A percentile compares a stretch with the other conserved stretches of the same genome.
Evolutionary conservation across 2,888 invertebrate species (phyloP).

Genomic region (Ferrisia virgata): DNA sequence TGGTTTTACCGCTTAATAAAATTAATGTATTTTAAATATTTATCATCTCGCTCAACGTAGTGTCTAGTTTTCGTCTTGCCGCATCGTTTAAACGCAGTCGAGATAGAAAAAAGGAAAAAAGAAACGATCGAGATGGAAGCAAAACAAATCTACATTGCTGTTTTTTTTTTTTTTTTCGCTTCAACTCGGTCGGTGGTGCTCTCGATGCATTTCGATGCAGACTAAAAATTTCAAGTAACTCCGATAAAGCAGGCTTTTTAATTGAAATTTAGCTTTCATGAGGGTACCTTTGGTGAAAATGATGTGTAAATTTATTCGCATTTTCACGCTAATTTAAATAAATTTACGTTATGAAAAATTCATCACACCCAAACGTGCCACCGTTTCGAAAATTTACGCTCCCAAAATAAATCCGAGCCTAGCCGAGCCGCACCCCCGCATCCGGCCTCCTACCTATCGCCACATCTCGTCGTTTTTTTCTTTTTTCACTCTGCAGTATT

Average conservation of each 20-base stretch:
- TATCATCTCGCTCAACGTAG: not conserved
- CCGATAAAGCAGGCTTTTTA: not conserved
- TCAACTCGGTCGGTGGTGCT: not conserved
- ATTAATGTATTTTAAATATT: conserved; percentile 14
- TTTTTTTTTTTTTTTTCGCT: no score
- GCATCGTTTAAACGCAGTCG: not conserved
- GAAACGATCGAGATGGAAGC: no score
- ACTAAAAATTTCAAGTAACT: not conserved
- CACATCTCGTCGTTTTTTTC: not conserved
- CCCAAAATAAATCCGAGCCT: not conserved
- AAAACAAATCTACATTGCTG: not conserved
- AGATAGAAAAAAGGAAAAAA: not conserved
- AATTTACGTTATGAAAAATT: conserved; percentile 21
- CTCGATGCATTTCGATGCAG: not conserved
- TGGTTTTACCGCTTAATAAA: conserved; percentile 22
- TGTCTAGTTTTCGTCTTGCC: not conserved
- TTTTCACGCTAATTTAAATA: conserved; percentile 21
- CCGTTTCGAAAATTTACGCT: not conserved
- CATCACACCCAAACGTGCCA: not conserved
- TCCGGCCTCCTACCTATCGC: no score
- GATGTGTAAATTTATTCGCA: conserved; percentile 30
- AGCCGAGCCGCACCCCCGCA: not conserved
- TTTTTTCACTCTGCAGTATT: not conserved
- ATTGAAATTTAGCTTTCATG: conserved; percentile 15
- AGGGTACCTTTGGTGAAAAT: not conserved